Conservation (phyloP, 2,113 vertebrate genomes). For the Nerophis ophidion region DNA sequence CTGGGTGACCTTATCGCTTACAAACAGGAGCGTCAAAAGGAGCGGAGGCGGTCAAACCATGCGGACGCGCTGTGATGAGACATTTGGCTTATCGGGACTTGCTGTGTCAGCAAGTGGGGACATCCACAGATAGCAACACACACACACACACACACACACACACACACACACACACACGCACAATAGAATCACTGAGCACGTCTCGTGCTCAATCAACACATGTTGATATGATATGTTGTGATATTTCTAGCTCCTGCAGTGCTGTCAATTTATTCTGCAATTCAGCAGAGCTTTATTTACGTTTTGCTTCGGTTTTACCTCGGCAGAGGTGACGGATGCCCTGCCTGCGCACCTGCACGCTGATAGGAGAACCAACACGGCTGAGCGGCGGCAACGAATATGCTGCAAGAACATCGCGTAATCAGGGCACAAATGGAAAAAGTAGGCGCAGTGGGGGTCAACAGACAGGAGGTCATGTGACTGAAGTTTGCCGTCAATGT, state of each 20-base stretch:
- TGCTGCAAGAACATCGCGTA: constrained; percentile 9
- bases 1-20: constrained; percentile 58
- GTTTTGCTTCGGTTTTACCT: constrained; percentile 33
- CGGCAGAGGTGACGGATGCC: constrained; percentile 51
- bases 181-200: too few species aligned
- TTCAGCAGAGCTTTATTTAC: constrained; percentile 42
- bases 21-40: constrained; percentile 50
- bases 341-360: constrained; percentile 6
- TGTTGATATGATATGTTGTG: too few species aligned
- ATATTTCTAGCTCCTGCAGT: too few species aligned
- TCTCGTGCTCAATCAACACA: too few species aligned
- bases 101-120: constrained; percentile 56
- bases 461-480: too few species aligned
- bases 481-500: background rate
- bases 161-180: too few species aligned
- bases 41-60: background rate
- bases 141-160: too few species aligned
- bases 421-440: background rate
- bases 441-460: too few species aligned
- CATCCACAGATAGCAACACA: background rate
- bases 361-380: constrained; percentile 12
- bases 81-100: constrained; percentile 50
- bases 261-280: constrained; percentile 30
- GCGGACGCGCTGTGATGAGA: constrained; percentile 34
- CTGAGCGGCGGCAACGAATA: constrained; percentile 12